phyloP scores from a whole-genome alignment of 2,888 invertebrate genomes.

The Seira sanloemensis region DNA sequence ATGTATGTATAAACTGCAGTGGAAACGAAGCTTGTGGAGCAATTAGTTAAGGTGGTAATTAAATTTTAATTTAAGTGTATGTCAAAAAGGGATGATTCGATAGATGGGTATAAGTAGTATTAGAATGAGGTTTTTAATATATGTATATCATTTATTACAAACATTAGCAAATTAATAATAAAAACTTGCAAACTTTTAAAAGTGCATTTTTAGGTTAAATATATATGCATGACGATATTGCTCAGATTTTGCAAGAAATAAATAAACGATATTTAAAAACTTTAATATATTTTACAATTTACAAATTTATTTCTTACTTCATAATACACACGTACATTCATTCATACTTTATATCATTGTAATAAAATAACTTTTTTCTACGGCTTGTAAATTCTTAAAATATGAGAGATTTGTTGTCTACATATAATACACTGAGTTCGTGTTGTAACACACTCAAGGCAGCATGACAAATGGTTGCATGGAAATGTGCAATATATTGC shows the following conservation, averaged over 20 bases:
- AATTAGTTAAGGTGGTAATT: background rate
- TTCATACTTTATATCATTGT: background rate
- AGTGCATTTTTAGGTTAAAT: background rate
- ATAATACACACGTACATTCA: background rate
- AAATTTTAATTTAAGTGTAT: too few relatives aligned
- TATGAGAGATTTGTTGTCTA: background rate
- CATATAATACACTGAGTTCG: conserved; percentile 38
- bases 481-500: conserved; percentile 27
- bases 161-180: too few relatives aligned
- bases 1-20: background rate
- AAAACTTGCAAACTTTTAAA: too few relatives aligned
- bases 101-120: too few relatives aligned
- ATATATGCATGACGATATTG: too few relatives aligned
- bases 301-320: background rate
- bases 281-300: background rate
- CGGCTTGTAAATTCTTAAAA: conserved; percentile 25
- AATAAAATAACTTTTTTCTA: background rate
- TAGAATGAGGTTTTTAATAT: too few relatives aligned
- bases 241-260: too few relatives aligned
- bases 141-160: too few relatives aligned
- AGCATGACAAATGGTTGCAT: conserved; percentile 35
- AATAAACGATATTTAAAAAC: background rate
- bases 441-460: conserved; percentile 25
- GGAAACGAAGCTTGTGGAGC: background rate
- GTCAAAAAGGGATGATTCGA: too few relatives aligned